Base-by-base conservation (phyloP, 2,797 vertebrate species). In the Calcarius lapponicus region DNA sequence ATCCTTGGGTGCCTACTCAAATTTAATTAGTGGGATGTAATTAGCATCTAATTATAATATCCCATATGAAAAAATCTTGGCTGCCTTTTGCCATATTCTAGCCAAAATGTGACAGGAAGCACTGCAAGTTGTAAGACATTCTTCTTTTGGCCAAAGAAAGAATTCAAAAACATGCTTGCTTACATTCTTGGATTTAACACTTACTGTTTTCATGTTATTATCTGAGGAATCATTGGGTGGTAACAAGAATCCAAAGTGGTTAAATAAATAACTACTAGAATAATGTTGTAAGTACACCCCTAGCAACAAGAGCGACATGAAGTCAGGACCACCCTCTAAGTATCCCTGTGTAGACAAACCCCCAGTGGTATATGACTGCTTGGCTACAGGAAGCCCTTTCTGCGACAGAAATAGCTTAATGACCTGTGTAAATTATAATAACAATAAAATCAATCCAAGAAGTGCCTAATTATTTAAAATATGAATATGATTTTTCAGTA, bases 11-110 rank as follows among this genome's bases (percentile, higher is more conserved):
- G 96, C 96, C 96, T 97, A 97, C 95, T 98, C 94, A 98, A 96
- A 98, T 97, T 96, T 98, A 98, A 98, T 98, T 98, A 98, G 96
- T 97, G 88, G 87, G 97, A 96, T 95, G 94, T 97, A 98, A 98
- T 98, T 98, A 98, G 57, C 97, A 98, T 98, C 94, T 98, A 98
- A 98, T 98, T 98, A 98, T 96, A 98, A 97, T 98, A 97, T 93
- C 66, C 80, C 80, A 87, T 92, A 86, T 92, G 80, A 93, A 95
- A 97, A 97, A 95, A 73, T 94, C 83, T 97, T 97, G 93, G 79
- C 90, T 86, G 9, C 12, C 15, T 90, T 79, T 96, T 88, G 47
- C 43, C 75, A 34, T 72, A 48, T 86, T 74, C 45, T 69, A 90
- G 74, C 89, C 89, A 93, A 90, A 96, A 81, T 45, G 6, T 72